phyloP scores from a whole-genome alignment of 2,113 vertebrate genomes.

The Melanostigma gelatinosum region DNA sequence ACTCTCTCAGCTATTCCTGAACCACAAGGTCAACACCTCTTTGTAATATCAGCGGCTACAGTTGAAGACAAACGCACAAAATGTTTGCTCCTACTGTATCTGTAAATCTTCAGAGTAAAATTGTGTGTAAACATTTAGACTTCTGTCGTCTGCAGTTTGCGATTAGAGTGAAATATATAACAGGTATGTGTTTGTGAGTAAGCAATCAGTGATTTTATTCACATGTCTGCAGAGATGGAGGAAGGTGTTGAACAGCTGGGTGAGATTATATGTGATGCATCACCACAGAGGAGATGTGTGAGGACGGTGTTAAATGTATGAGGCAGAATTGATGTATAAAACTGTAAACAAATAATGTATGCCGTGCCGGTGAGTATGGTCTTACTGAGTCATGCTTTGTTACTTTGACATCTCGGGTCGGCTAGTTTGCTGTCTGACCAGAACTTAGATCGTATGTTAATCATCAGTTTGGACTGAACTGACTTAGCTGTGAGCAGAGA shows the following conservation, averaged over 20 bases:
- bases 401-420: background rate
- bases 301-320: background rate
- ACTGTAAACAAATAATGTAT: no score
- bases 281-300: background rate
- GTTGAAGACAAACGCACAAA: background rate
- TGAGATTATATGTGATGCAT: slow-evolving; percentile 10
- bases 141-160: background rate
- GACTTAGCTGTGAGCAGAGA: background rate
- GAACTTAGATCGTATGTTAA: background rate
- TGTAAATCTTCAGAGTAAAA: background rate
- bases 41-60: background rate
- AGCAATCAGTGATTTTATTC: background rate
- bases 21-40: background rate
- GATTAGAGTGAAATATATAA: background rate
- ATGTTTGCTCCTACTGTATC: background rate
- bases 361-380: background rate
- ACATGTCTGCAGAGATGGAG: slow-evolving; percentile 22
- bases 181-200: background rate
- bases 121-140: background rate
- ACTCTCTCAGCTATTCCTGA: background rate
- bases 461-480: background rate
- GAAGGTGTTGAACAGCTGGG: slow-evolving; percentile 23
- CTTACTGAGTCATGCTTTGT: background rate
- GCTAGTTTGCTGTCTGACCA: background rate
- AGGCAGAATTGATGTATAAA: background rate